A percentile compares a stretch with the other conserved stretches of the same genome.
Evolutionary conservation across 2,888 invertebrate species (phyloP).

Genomic region (Acleris laterana): DNA sequence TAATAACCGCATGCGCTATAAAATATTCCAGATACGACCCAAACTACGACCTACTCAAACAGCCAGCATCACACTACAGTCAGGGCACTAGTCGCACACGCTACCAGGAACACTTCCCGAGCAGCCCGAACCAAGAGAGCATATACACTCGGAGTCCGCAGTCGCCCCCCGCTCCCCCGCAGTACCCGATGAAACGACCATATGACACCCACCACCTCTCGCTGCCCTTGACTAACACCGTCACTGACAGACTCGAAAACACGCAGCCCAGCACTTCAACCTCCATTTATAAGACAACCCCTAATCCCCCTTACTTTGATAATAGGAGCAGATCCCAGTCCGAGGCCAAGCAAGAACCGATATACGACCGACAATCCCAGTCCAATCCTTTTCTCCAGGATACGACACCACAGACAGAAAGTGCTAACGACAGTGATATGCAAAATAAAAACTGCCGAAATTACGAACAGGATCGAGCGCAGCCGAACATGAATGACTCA

Average conservation of each 20-base stretch:
- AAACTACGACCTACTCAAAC: conserved; percentile 81
- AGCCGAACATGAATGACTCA: conserved; percentile 53
- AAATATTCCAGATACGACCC: conserved; percentile 79
- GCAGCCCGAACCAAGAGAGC: conserved; percentile 73
- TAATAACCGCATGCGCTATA: conserved; percentile 31
- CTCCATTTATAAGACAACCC: conserved; percentile 70
- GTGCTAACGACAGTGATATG: conserved; percentile 51
- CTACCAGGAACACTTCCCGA: conserved; percentile 71
- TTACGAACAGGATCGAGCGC: conserved; percentile 51
- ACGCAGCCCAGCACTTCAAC: conserved; percentile 65
- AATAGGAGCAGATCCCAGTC: conserved; percentile 68
- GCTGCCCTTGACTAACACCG: conserved; percentile 73
- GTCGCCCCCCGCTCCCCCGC: conserved; percentile 69
- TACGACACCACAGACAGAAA: conserved; percentile 54
- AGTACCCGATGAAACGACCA: conserved; percentile 68
- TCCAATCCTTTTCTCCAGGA: conserved; percentile 75
- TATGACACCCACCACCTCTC: conserved; percentile 79
- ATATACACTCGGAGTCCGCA: conserved; percentile 81
- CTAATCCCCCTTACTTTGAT: conserved; percentile 80
- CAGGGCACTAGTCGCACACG: conserved; percentile 73
- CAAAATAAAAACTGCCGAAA: conserved; percentile 50
- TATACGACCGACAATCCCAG: conserved; percentile 67
- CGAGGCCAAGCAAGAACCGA: conserved; percentile 60
- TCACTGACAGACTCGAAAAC: conserved; percentile 70
- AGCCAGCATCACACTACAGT: conserved; percentile 80